A percentile compares a stretch with the other conserved stretches of the same genome.
Conservation (phyloP, 2,888 invertebrate genomes). For the Dynastes maya region DNA sequence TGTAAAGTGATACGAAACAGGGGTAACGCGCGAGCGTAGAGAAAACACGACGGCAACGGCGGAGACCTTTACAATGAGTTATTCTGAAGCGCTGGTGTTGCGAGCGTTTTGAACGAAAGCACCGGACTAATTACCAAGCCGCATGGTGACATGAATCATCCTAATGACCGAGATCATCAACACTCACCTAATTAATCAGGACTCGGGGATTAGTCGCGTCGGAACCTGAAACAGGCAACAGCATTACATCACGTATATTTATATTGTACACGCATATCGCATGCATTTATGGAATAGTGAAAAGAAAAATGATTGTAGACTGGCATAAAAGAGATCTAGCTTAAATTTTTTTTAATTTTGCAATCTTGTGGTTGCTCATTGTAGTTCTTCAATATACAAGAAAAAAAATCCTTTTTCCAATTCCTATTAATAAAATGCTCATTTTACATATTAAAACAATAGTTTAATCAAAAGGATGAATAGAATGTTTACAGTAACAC, state of each 20-base stretch:
- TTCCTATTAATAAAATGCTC: too few species aligned
- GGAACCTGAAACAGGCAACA: conserved; percentile 53
- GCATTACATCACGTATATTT: conserved; percentile 45
- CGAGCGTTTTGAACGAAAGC: conserved; percentile 49
- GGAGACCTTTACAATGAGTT: conserved; percentile 24
- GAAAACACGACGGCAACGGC: conserved; percentile 23
- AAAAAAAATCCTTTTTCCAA: too few species aligned
- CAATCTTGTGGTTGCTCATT: too few species aligned
- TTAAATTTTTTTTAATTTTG: too few species aligned
- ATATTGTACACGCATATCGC: conserved; percentile 12
- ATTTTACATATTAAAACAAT: too few species aligned
- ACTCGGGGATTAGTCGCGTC: conserved; percentile 41
- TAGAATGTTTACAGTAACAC: too few species aligned
- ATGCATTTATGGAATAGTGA: conserved; percentile 1
- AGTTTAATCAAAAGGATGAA: too few species aligned
- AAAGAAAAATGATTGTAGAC: background rate
- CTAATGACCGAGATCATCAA: conserved; percentile 66
- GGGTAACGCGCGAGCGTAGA: background rate
- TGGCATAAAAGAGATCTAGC: background rate
- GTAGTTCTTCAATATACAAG: too few species aligned
- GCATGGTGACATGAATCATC: conserved; percentile 62
- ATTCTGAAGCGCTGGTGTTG: conserved; percentile 54
- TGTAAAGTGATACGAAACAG: conserved; percentile 40
- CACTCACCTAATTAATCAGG: conserved; percentile 66
- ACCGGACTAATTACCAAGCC: conserved; percentile 60